Evolutionary conservation across 2,888 invertebrate genomes (phyloP).

Genomic region (Calephelis perditalis): DNA sequence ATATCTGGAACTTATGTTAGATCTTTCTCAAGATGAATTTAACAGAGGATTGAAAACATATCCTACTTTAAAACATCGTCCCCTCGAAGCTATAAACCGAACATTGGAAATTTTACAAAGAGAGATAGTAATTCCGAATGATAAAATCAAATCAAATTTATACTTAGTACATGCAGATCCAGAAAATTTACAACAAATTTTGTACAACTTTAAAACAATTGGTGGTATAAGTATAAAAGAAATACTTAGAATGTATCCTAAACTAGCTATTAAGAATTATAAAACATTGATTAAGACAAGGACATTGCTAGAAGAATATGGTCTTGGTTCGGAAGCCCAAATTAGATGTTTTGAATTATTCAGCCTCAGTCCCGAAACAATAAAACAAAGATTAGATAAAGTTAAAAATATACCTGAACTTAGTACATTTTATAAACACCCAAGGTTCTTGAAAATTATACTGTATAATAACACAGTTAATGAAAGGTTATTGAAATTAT

Average conservation of each 20-base stretch:
- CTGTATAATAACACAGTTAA: conserved; percentile 58
- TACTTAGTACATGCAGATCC: conserved; percentile 64
- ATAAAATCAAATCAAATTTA: conserved; percentile 64
- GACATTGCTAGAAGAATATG: conserved; percentile 53
- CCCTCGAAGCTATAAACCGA: conserved; percentile 57
- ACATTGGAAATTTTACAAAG: conserved; percentile 53
- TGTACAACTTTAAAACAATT: conserved; percentile 50
- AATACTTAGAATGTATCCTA: conserved; percentile 61
- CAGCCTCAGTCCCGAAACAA: conserved; percentile 49
- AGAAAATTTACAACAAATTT: conserved; percentile 56
- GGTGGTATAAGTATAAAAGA: conserved; percentile 68
- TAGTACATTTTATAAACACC: conserved; percentile 53
- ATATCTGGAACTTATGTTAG: conserved; percentile 61
- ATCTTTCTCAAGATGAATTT: conserved; percentile 58
- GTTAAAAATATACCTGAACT: conserved; percentile 62
- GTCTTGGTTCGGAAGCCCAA: conserved; percentile 60
- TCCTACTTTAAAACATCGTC: conserved; percentile 66
- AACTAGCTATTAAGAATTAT: conserved; percentile 53
- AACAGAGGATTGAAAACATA: conserved; percentile 56
- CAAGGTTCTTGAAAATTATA: conserved; percentile 66
- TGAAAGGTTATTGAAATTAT: conserved; percentile 49
- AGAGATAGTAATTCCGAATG: conserved; percentile 49
- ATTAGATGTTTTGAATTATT: conserved; percentile 63
- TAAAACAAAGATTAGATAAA: conserved; percentile 53
- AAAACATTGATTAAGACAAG: conserved; percentile 48